Base-by-base conservation (phyloP, 2,888 invertebrate genomes). In the Chalcis sispes region DNA sequence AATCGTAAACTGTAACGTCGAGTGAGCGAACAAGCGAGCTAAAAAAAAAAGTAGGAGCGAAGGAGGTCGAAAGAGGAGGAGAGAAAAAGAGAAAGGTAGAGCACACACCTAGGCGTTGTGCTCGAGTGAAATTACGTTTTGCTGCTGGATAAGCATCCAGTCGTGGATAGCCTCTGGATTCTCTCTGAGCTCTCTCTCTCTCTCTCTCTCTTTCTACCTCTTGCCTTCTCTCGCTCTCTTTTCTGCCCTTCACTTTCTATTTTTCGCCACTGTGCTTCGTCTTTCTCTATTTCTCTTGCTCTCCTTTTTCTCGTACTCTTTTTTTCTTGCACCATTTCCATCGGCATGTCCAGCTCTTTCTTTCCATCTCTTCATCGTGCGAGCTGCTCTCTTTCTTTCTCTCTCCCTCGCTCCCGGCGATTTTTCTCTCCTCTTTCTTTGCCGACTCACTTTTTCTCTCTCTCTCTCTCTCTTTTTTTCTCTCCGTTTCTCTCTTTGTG, bases 91-190 rank as follows among this genome's bases (percentile, higher is more conserved):
- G n/a, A n/a, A n/a, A n/a, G n/a, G n/a, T n/a, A n/a, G n/a, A n/a
- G n/a, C n/a, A n/a, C 50, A 70, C 50, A 29, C 40, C 25, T 36
- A 50, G 36, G 61, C 52, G 64, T 46, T 56, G 58, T 50, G 70
- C 61, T 72, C 62, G 64, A 75, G 73, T 77, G 71, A 78, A 79
- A 80, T 79, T 79, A 80, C 77, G 78, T 72, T 67, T 78, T 77
- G 72, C 75, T 75, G 76, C 74, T 75, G 72, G 77, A 77, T 77
- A 80, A 81, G 82, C 80, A 81, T 79, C 64, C 62, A 72, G 77
- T 29, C 40, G 18, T 71, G 67, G 72, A 77, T 72, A 78, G 74
- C 70, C 61, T 27, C 59, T 7, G 36, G 36, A 52, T 65, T 58
- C 18, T 23, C 29, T 36, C 36, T 10, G 36, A 36, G 36, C 36